phyloP scores from a whole-genome alignment of 2,888 invertebrate species.

The Coelopa pilipes region DNA sequence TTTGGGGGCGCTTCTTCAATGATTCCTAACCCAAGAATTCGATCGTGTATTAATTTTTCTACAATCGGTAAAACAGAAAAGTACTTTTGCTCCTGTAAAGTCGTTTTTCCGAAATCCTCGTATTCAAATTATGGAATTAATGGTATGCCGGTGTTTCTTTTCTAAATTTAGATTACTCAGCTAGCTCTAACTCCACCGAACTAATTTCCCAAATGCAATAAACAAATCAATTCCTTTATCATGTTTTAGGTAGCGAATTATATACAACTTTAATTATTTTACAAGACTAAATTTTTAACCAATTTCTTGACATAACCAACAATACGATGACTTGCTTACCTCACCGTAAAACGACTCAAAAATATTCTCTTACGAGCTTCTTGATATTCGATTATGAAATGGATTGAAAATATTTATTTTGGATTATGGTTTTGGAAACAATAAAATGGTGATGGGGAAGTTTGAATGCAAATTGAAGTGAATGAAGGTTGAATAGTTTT shows the following conservation, averaged over 20 bases:
- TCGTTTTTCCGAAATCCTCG: conserved; percentile 39
- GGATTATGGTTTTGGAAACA: neutral
- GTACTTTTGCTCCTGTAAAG: conserved; percentile 35
- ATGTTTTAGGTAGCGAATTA: conserved; percentile 31
- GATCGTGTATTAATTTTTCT: too few relatives aligned
- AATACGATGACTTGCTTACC: conserved; percentile 27
- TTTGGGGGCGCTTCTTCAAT: too few relatives aligned
- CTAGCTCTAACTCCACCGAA: neutral
- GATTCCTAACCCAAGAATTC: too few relatives aligned
- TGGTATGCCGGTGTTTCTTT: neutral
- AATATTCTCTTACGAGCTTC: conserved; percentile 7
- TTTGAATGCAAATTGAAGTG: conserved; percentile 7
- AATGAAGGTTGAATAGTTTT: neutral
- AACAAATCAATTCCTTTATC: conserved; percentile 37
- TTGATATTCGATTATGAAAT: conserved; percentile 22
- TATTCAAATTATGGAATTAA: conserved; percentile 37
- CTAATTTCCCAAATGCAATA: conserved; percentile 24
- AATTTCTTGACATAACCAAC: conserved; percentile 18
- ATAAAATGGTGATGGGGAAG: neutral
- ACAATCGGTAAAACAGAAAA: conserved; percentile 39
- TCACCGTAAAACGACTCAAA: neutral
- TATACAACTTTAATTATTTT: conserved; percentile 30
- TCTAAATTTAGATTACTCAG: neutral
- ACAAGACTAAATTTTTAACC: conserved; percentile 16
- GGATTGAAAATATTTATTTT: conserved; percentile 20